These are phyloP conservation scores for Abramis brama DNA, from an alignment of 2,113 vertebrate genomes.

Conservation along the genomic window DNA sequence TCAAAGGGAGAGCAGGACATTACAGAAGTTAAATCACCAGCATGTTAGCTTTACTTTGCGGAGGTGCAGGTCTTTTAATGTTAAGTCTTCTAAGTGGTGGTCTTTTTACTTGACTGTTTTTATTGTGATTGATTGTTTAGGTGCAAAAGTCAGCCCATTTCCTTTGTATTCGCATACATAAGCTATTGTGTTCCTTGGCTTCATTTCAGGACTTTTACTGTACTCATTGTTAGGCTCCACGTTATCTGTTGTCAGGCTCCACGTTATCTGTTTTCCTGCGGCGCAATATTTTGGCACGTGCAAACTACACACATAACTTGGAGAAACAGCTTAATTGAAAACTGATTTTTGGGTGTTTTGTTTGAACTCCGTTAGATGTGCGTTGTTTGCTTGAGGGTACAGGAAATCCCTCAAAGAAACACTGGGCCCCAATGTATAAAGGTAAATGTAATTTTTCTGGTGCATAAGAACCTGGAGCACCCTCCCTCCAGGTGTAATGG, in stretches of 20 bases:
- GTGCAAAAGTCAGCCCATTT: slow-evolving; percentile 32
- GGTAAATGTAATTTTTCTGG: neutral
- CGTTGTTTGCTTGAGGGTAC: neutral
- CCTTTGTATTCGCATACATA: slow-evolving; percentile 14
- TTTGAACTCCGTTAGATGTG: neutral
- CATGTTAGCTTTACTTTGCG: neutral
- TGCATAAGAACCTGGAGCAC: neutral
- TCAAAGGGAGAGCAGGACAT: slow-evolving; percentile 27
- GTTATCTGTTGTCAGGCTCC: slow-evolving; percentile 55
- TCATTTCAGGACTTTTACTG: slow-evolving; percentile 22
- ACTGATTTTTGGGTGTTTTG: neutral
- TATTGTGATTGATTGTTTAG: slow-evolving; percentile 20
- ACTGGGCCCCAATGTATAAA: neutral
- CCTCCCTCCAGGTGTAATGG: slow-evolving; percentile 20
- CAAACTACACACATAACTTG: neutral
- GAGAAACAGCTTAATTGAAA: neutral
- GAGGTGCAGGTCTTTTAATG: slow-evolving; percentile 21
- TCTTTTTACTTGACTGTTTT: slow-evolving; percentile 3
- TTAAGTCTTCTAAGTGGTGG: neutral
- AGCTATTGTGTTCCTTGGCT: slow-evolving; percentile 42
- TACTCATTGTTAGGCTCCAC: slow-evolving; percentile 26
- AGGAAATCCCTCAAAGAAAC: neutral
- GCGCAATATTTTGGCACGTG: slow-evolving; percentile 24
- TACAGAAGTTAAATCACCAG: neutral
- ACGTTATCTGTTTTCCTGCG: slow-evolving; percentile 60